phyloP scores from a whole-genome alignment of 1,140 invertebrate species.

The Euwallacea similis region DNA sequence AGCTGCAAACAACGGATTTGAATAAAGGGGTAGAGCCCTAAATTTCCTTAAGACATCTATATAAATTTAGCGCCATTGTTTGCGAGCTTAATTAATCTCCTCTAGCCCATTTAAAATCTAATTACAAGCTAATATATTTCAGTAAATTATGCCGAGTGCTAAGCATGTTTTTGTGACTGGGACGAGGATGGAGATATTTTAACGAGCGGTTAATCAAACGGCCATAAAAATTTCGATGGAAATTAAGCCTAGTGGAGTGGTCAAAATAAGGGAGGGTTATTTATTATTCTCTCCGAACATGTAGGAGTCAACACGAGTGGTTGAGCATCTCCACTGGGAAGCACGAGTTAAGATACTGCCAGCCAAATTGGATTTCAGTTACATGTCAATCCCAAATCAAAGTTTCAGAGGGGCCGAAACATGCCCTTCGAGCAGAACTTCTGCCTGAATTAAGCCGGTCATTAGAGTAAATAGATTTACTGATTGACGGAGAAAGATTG shows the following conservation, averaged over 20 bases:
- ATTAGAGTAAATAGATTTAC: conserved; percentile 15
- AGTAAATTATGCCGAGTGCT: conserved; percentile 11
- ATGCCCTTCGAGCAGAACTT: conserved; percentile 6
- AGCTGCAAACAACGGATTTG: conserved; percentile 13
- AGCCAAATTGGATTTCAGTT: conserved; percentile 13
- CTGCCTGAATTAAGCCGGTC: conserved; percentile 7
- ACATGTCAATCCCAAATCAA: conserved; percentile 25
- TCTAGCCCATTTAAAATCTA: conserved; percentile 24
- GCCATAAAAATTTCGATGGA: not conserved
- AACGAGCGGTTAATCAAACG: not conserved
- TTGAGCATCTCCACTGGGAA: conserved; percentile 2
- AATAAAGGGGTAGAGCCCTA: conserved; percentile 26
- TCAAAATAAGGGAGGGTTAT: no score
- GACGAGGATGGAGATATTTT: not conserved
- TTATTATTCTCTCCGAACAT: no score
- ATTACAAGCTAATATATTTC: conserved; percentile 33
- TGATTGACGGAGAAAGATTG: conserved; percentile 16
- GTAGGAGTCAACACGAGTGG: no score
- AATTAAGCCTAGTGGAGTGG: no score
- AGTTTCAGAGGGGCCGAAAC: conserved; percentile 12
- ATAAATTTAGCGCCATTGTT: conserved; percentile 34
- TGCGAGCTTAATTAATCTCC: conserved; percentile 32
- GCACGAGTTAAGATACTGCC: conserved; percentile 4
- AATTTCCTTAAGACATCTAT: conserved; percentile 36
- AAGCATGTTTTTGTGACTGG: conserved; percentile 8